These are phyloP conservation scores for Malthinus flaveolus DNA, from an alignment of 2,888 invertebrate genomes.

Conservation along the genomic window DNA sequence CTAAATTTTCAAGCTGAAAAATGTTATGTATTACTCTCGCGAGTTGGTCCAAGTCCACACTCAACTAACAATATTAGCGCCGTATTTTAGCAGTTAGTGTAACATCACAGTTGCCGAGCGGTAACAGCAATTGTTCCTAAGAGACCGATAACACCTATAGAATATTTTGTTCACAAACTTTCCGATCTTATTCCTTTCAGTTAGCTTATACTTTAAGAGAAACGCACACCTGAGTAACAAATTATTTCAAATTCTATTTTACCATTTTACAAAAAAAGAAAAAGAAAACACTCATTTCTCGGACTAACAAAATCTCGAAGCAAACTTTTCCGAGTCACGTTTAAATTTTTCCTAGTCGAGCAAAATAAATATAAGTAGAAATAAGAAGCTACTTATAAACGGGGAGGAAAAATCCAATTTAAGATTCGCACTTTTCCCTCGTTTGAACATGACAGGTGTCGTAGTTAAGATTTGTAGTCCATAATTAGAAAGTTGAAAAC, in stretches of 20 bases:
- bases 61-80: conserved; percentile 45
- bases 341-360: neutral
- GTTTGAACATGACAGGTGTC: conserved; percentile 50
- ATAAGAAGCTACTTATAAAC: conserved; percentile 32
- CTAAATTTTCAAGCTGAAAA: conserved; percentile 18
- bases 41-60: conserved; percentile 23
- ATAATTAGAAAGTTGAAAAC: conserved; percentile 54
- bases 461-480: conserved; percentile 53
- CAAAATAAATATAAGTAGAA: conserved; percentile 28
- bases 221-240: conserved; percentile 15
- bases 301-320: too few species aligned
- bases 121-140: conserved; percentile 44
- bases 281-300: too few species aligned
- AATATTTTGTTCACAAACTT: conserved; percentile 44
- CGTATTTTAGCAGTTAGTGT: conserved; percentile 48
- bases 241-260: conserved; percentile 9
- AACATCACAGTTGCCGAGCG: conserved; percentile 40
- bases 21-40: conserved; percentile 20
- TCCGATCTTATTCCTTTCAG: conserved; percentile 23
- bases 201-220: conserved; percentile 12
- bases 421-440: conserved; percentile 47
- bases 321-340: too few species aligned
- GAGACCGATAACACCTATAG: conserved; percentile 50
- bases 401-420: conserved; percentile 50
- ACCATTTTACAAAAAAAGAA: too few species aligned